These are phyloP conservation scores for Chymomyza amoena DNA, from an alignment of 2,888 invertebrate genomes.

Conservation along the genomic window DNA sequence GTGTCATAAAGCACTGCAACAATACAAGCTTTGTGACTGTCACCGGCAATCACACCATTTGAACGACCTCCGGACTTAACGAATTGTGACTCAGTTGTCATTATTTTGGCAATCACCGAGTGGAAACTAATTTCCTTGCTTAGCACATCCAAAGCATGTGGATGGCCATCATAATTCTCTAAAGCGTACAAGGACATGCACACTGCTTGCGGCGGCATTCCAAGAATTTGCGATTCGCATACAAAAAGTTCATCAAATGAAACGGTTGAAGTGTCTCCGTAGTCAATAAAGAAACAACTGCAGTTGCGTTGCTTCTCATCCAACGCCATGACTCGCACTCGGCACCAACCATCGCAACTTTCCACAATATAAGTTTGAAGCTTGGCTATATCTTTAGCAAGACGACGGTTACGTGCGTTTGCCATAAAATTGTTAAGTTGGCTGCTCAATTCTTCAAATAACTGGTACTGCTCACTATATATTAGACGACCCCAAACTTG, in stretches of 20 bases:
- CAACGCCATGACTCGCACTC: conserved; percentile 80
- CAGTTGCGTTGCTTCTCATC: conserved; percentile 79
- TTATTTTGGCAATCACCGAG: conserved; percentile 81
- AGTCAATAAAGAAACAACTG: conserved; percentile 86
- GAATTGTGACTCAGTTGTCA: conserved; percentile 74
- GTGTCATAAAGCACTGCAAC: conserved; percentile 84
- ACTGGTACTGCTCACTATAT: conserved; percentile 82
- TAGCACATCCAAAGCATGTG: conserved; percentile 74
- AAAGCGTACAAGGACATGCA: conserved; percentile 85
- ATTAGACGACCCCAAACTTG: conserved; percentile 85
- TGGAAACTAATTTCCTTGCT: conserved; percentile 80
- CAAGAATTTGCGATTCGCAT: conserved; percentile 83
- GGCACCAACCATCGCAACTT: conserved; percentile 81
- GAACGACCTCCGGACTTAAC: conserved; percentile 44
- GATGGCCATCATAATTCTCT: conserved; percentile 82
- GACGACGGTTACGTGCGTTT: conserved; percentile 52
- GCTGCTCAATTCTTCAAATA: conserved; percentile 80
- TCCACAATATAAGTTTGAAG: conserved; percentile 76
- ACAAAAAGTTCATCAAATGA: conserved; percentile 81
- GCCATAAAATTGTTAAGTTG: conserved; percentile 80
- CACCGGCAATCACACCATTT: conserved; percentile 36
- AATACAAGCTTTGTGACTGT: conserved; percentile 73
- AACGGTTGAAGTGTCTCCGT: conserved; percentile 84
- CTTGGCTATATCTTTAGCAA: conserved; percentile 39
- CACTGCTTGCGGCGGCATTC: conserved; percentile 86